Base-by-base conservation (phyloP, 2,797 vertebrate genomes). In the Liasis olivaceus region DNA sequence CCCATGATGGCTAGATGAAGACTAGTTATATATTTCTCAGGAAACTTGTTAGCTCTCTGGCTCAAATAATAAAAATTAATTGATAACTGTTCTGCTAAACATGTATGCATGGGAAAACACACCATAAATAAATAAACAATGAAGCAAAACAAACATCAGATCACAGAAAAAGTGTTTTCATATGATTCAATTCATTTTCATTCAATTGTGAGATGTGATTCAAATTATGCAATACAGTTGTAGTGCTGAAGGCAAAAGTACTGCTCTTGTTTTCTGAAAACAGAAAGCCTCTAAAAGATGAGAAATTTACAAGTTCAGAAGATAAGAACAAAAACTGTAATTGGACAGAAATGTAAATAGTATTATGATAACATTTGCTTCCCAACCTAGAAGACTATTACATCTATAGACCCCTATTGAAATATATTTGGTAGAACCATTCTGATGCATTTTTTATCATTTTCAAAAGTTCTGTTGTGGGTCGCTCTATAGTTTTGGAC, bases 1-100 rank as follows among this genome's bases (percentile, higher is more conserved):
- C 20, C 93, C 26, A 31, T 89, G 26, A 64, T 66, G 17, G 85
- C 90, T 90, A 66, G 42, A 95, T 95, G 90, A 88, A 72, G 94
- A 63, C 66, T 8, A 81, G 36, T 42, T 51, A 24, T 91, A 31
- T 20, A 22, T 92, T 95, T 94, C 84, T 89, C 89, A 89, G 69
- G 36, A 95, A 93, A 56, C 69, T 7, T 60, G 24, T 87, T 93
- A 42, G 92, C 85, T 86, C 62, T 60, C 15, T 91, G 85, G 62
- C 54, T 92, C 91, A 60, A 54, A 59, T 7, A 90, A 12, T n/a
- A 28, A 72, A 28, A 13, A 20, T 24, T 1, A 28, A 13, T 64
- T 66, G 62, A 51, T 51, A 26, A 14, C 36, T 54, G 56, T 59
- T 26, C 59, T 81, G 13, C 89, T 81, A 90, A 86, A 28, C 54